phyloP scores from a whole-genome alignment of 2,797 vertebrate species.

The Perodicticus potto region DNA sequence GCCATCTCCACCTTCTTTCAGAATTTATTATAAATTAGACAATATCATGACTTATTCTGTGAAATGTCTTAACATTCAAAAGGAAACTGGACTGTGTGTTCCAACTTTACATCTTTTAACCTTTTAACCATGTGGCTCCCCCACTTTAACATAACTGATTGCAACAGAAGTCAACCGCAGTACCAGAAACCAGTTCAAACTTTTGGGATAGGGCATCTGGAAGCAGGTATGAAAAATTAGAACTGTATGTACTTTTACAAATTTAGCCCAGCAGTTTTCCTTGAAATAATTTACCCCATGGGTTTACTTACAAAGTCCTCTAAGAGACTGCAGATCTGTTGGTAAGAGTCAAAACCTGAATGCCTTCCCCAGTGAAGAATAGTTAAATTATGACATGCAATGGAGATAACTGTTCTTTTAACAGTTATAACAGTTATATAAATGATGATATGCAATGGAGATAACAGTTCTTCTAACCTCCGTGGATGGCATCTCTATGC shows the following conservation, averaged over 20 bases:
- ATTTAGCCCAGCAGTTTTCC: not conserved
- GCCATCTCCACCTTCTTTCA: not conserved
- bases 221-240: not conserved
- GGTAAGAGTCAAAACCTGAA: not conserved
- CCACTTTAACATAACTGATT: accelerated
- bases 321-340: not conserved
- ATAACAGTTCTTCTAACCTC: too few species aligned
- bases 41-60: not conserved
- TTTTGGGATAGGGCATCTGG: not conserved
- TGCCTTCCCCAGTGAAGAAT: not conserved
- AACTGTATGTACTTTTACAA: not conserved
- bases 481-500: not conserved
- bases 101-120: not conserved
- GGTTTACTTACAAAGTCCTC: not conserved
- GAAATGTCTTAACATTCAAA: not conserved
- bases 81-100: not conserved
- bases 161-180: not conserved
- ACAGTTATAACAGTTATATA: too few species aligned
- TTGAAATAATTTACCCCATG: not conserved
- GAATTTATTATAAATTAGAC: conserved; percentile 29
- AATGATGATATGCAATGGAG: too few species aligned
- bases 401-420: too few species aligned
- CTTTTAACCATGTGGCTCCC: not conserved
- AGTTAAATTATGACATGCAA: not conserved
- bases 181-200: not conserved